phyloP scores from a whole-genome alignment of 1,140 invertebrate genomes.

The Bombus ignitus region DNA sequence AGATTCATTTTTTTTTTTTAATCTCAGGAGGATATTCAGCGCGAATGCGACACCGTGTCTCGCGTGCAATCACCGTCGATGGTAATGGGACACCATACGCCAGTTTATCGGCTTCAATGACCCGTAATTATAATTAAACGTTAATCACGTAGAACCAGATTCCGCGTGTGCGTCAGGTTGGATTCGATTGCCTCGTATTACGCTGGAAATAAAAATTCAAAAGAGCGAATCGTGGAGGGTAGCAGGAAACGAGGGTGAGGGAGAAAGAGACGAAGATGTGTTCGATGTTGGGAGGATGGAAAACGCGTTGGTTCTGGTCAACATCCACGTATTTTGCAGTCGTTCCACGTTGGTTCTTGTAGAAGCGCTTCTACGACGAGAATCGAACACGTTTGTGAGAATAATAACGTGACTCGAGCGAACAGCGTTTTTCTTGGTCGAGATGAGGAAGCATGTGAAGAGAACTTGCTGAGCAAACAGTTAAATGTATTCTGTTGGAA shows the following conservation, averaged over 20 bases:
- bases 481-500: background rate
- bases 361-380: background rate
- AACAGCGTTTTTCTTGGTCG: background rate
- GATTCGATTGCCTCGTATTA: constrained; percentile 53
- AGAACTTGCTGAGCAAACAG: background rate
- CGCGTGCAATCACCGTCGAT: constrained; percentile 41
- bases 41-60: constrained; percentile 6
- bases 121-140: constrained; percentile 66
- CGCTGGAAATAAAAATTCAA: background rate
- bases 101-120: constrained; percentile 64
- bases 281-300: background rate
- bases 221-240: background rate
- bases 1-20: constrained; percentile 13
- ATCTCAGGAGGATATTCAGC: constrained; percentile 36
- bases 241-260: background rate
- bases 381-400: constrained; percentile 11
- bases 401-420: background rate
- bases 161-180: constrained; percentile 25
- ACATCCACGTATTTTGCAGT: constrained; percentile 20
- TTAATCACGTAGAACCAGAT: constrained; percentile 58
- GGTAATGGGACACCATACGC: constrained; percentile 46
- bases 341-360: background rate
- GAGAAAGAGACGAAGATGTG: background rate
- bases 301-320: background rate
- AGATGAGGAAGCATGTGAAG: background rate